Evolutionary conservation across 2,888 invertebrate genomes (phyloP).

Genomic region (Endotricha flammealis): DNA sequence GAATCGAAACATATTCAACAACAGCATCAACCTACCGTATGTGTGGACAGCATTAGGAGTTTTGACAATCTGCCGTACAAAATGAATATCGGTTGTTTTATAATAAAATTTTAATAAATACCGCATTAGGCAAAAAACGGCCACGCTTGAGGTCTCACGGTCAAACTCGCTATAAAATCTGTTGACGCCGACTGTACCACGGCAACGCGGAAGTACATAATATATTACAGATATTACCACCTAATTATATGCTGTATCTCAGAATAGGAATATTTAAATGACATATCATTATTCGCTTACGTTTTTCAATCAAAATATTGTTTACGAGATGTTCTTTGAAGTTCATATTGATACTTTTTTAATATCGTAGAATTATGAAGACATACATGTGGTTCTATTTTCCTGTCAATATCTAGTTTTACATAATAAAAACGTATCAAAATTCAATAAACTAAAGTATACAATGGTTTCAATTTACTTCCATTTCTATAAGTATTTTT

Average conservation of each 20-base stretch:
- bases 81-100: constrained; percentile 60
- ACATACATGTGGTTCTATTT: too few species aligned
- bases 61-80: constrained; percentile 52
- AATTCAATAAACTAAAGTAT: too few species aligned
- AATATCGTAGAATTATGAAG: too few species aligned
- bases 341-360: too few species aligned
- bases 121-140: constrained; percentile 71
- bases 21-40: too few species aligned
- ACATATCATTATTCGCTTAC: constrained; percentile 33
- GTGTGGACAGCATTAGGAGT: constrained; percentile 48
- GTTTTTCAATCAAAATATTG: constrained; percentile 14
- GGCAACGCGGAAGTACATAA: constrained; percentile 49
- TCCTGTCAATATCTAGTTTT: too few species aligned
- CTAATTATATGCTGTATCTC: constrained; percentile 48
- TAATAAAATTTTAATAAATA: constrained; percentile 73
- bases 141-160: constrained; percentile 71
- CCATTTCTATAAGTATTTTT: too few species aligned
- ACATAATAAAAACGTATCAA: too few species aligned
- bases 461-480: too few species aligned
- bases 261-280: constrained; percentile 40
- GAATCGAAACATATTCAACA: too few species aligned
- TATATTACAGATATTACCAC: constrained; percentile 38
- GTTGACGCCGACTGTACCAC: constrained; percentile 40
- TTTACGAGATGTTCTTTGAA: neutral
- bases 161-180: constrained; percentile 71